Base-by-base conservation (phyloP, 2,888 invertebrate species). In the Spialia ferax region DNA sequence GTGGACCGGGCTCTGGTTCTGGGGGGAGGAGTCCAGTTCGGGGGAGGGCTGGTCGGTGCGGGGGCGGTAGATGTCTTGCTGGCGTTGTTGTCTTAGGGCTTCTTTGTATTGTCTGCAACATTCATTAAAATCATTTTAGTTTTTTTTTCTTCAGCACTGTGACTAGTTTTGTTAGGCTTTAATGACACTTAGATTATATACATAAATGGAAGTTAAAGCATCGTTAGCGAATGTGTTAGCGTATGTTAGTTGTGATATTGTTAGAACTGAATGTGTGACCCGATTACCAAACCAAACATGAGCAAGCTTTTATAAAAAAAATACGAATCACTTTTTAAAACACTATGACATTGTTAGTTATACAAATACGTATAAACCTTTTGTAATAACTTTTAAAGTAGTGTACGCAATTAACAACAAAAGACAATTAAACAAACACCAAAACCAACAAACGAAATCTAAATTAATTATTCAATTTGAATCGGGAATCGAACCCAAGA, bases 21-120 rank as follows among this genome's bases (percentile, higher is more conserved):
- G 86, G 67, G 95, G 94, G 35, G 89, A 90, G 69, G 94, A 92
- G 75, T 95, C 95, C 68, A 94, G 88, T 60, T 94, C 94, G 20
- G 95, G 95, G 22, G 95, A 94, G 54, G 94, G 89, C 59, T 94
- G 93, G 74, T 95, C 95, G 75, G 95, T 94, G 70, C 95, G 95
- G 77, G 96, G 95, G 74, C 96, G 94, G 87, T 97, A 97, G 69
- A 97, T 95, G 84, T 97, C 97, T 88, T 96, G 97, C 72, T 96
- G 96, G 76, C 98, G 95, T 87, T 98, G 98, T 79, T 97, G 97
- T 87, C 97, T 96, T 83, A 97, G 88, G 69, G 97, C 97, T 95
- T 98, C 98, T 94, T 98, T 98, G 93, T 97, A 98, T 94, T 98
- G 97, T 90, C 97, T 95, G 91, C 6, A 93, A 94, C n/a, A 71